Conservation (phyloP, 2,797 vertebrate species). For the Oreonectes daqikongensis region DNA sequence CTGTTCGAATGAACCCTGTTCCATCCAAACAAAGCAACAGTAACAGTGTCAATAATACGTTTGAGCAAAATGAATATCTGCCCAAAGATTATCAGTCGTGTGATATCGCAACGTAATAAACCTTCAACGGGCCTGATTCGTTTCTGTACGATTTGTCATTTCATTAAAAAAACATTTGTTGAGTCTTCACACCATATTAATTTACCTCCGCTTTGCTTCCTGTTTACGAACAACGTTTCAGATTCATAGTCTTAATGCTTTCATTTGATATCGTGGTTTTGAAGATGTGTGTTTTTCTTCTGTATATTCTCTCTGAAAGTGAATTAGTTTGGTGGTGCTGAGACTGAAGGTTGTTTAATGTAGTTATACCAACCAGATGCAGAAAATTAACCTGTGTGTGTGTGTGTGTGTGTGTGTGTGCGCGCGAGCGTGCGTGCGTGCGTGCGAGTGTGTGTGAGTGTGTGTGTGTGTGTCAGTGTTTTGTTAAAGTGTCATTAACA, state of each 20-base stretch:
- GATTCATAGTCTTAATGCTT: slow-evolving; percentile 9
- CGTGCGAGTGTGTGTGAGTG: background rate
- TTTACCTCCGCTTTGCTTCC: slow-evolving; percentile 11
- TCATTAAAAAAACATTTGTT: background rate
- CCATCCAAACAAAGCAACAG: background rate
- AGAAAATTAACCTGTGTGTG: slow-evolving; percentile 18
- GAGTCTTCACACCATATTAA: background rate
- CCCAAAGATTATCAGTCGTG: slow-evolving; percentile 13
- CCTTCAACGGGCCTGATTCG: background rate
- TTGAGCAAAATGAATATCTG: background rate
- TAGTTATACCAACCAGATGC: slow-evolving; percentile 38
- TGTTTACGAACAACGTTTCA: slow-evolving; percentile 28
- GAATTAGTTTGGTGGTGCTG: slow-evolving; percentile 42
- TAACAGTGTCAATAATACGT: slow-evolving; percentile 7
- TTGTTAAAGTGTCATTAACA: too few relatives aligned
- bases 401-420: background rate
- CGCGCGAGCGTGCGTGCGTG: background rate
- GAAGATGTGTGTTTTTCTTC: slow-evolving; percentile 28
- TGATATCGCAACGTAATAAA: slow-evolving; percentile 10
- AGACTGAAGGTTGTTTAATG: slow-evolving; percentile 30
- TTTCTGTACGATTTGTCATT: background rate
- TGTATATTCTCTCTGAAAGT: slow-evolving; percentile 28
- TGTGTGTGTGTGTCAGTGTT: too few relatives aligned
- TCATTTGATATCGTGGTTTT: slow-evolving; percentile 44
- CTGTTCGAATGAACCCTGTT: background rate